These are phyloP conservation scores for Rallus crepitans DNA, from an alignment of 2,797 vertebrate species.

Conservation along the genomic window DNA sequence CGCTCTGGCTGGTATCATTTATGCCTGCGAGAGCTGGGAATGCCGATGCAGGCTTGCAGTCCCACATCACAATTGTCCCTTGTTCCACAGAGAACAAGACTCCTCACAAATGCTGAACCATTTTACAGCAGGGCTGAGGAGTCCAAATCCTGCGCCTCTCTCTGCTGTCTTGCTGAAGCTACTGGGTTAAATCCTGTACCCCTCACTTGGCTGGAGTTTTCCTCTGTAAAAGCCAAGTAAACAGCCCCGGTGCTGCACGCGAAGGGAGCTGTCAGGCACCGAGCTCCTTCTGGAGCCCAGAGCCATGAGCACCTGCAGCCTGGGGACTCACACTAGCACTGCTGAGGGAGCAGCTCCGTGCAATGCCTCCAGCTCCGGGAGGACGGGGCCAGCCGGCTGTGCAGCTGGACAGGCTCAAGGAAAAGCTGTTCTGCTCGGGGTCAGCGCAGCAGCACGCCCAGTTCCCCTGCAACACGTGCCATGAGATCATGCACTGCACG, in stretches of 20 bases:
- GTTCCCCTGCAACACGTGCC: background rate
- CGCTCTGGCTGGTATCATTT: background rate
- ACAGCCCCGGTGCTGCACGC: background rate
- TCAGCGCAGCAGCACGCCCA: background rate
- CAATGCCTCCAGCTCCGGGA: background rate
- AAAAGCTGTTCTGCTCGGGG: background rate
- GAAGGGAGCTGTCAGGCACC: background rate
- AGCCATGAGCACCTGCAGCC: background rate
- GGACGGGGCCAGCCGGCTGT: background rate
- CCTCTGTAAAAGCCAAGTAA: background rate
- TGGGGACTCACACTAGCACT: fast-evolving
- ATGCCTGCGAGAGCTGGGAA: background rate
- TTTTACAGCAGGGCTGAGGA: background rate
- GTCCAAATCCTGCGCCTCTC: background rate
- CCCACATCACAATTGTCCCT: conserved; percentile 14
- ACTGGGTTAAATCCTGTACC: background rate
- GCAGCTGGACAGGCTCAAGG: background rate
- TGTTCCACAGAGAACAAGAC: background rate
- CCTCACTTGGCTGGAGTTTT: background rate
- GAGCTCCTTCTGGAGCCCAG: background rate
- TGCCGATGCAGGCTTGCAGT: background rate
- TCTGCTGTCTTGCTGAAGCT: background rate
- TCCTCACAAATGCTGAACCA: background rate
- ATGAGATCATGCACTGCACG: background rate
- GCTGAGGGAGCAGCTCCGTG: background rate